Percentiles rank a stretch among this genome's conserved stretches.
Evolutionary conservation across 2,888 invertebrate genomes (phyloP).

Genomic region (Nomada goodeniana): DNA sequence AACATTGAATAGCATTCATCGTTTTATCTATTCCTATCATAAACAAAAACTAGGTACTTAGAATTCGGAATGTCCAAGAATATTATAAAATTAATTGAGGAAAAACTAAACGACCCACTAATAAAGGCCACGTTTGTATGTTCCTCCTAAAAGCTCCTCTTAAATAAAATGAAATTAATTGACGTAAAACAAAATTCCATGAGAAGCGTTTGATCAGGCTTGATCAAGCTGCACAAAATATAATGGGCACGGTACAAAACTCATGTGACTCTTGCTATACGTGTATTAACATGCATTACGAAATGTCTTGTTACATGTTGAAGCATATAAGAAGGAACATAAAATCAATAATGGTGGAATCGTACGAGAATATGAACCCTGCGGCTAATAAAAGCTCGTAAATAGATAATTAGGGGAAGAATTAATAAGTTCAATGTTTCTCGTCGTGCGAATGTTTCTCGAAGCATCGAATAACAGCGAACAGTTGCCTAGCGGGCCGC

Average conservation of each 20-base stretch:
- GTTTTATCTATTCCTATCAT: too few species aligned
- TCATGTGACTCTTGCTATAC: background rate
- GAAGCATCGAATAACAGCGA: constrained; percentile 21
- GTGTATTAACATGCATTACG: constrained; percentile 2
- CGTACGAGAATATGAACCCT: constrained; percentile 16
- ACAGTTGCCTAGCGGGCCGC: background rate
- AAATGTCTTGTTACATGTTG: constrained; percentile 3
- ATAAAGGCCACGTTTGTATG: too few species aligned
- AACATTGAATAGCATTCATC: too few species aligned
- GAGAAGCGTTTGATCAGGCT: background rate
- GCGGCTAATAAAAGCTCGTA: background rate
- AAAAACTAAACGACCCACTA: too few species aligned
- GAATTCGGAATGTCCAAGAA: too few species aligned
- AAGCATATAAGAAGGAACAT: constrained; percentile 31
- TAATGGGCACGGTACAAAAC: background rate
- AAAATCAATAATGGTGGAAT: constrained; percentile 56
- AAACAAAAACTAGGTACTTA: too few species aligned
- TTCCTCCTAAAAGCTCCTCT: too few species aligned
- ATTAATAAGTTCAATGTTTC: background rate
- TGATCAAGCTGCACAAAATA: background rate
- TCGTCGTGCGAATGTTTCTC: constrained; percentile 8
- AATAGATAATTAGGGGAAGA: background rate
- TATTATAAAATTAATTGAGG: too few species aligned
- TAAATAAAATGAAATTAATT: constrained; percentile 6
- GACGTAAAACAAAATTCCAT: too few species aligned